Percentiles rank a stretch among this genome's conserved stretches.
Evolutionary conservation across 2,797 vertebrate genomes (phyloP).

Genomic region (Sebastes itinus): DNA sequence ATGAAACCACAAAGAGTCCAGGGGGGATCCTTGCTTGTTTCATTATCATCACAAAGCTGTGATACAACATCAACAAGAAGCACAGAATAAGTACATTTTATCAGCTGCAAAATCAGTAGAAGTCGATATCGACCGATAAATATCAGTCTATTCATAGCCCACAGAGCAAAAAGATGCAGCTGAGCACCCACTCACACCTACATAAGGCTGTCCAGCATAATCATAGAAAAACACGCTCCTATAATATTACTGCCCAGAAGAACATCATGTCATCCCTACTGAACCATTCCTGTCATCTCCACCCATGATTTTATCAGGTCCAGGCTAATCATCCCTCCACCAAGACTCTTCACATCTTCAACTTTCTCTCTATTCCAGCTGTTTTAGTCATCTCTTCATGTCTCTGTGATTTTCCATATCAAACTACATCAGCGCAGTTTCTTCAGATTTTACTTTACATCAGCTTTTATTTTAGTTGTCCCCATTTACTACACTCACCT

Average conservation of each 20-base stretch:
- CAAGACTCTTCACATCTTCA: neutral
- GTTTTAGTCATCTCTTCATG: neutral
- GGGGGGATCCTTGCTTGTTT: neutral
- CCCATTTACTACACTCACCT: neutral
- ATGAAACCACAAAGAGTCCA: neutral
- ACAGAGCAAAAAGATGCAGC: conserved; percentile 32
- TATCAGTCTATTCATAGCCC: conserved; percentile 18
- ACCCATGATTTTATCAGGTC: conserved; percentile 8
- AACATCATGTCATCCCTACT: conserved; percentile 20
- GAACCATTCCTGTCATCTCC: conserved; percentile 10
- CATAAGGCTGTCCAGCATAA: conserved; percentile 20
- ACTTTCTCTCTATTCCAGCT: neutral
- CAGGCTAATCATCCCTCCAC: neutral
- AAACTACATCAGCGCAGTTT: neutral
- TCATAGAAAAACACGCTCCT: conserved; percentile 27
- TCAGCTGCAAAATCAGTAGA: neutral
- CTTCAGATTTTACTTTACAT: neutral
- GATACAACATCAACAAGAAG: neutral
- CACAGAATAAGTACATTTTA: neutral
- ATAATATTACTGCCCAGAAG: conserved; percentile 21
- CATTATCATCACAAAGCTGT: neutral
- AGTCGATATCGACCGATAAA: neutral
- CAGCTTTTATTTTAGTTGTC: neutral
- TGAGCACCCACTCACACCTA: conserved; percentile 52
- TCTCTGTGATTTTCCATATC: neutral